phyloP scores from a whole-genome alignment of 1,140 invertebrate genomes.

The Eciton burchellii region DNA sequence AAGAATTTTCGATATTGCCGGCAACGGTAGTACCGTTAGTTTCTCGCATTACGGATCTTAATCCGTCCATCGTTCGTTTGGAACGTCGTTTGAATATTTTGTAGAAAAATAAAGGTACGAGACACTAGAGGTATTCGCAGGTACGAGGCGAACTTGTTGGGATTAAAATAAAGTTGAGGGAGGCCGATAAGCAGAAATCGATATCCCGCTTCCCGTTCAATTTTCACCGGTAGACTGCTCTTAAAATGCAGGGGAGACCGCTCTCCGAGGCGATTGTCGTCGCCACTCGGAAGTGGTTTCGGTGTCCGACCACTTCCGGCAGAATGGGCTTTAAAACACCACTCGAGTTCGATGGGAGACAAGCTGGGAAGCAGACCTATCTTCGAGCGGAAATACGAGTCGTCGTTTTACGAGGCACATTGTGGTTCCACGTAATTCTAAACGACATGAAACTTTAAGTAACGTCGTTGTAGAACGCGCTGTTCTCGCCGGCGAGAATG shows the following conservation, averaged over 20 bases:
- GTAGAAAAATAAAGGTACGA: neutral
- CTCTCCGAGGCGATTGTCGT: slow-evolving; percentile 69
- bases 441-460: slow-evolving; percentile 44
- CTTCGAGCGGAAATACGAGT: slow-evolving; percentile 56
- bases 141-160: neutral
- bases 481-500: neutral
- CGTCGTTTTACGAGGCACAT: slow-evolving; percentile 23
- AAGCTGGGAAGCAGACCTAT: slow-evolving; percentile 61
- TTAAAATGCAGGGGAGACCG: slow-evolving; percentile 63
- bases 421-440: slow-evolving; percentile 47
- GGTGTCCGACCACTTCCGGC: slow-evolving; percentile 72
- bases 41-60: neutral
- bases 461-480: neutral
- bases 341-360: slow-evolving; percentile 58
- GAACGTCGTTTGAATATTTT: neutral
- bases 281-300: slow-evolving; percentile 70
- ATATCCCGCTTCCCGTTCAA: slow-evolving; percentile 64
- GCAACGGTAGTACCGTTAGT: no score
- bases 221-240: slow-evolving; percentile 71
- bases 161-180: slow-evolving; percentile 50
- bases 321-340: slow-evolving; percentile 59
- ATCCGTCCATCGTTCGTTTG: neutral
- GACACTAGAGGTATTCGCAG: neutral
- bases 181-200: slow-evolving; percentile 65
- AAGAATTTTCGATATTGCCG: no score